These are phyloP conservation scores for Pelvicachromis taeniatus DNA, from an alignment of 2,113 vertebrate species.

Conservation along the genomic window DNA sequence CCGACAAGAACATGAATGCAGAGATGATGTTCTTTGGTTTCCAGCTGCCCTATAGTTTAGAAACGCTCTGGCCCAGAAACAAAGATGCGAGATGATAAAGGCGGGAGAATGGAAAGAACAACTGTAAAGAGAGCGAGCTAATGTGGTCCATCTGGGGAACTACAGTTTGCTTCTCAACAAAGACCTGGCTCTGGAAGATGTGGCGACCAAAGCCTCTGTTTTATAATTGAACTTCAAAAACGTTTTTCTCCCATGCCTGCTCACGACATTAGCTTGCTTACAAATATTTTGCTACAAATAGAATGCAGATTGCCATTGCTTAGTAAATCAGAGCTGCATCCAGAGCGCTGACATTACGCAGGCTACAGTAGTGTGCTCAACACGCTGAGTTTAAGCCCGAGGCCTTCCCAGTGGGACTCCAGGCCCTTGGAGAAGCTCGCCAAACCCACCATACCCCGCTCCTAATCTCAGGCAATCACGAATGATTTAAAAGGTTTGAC, in stretches of 20 bases:
- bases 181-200: conserved; percentile 50
- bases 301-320: conserved; percentile 22
- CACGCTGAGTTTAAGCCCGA: neutral
- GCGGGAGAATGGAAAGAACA: conserved; percentile 50
- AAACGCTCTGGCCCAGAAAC: conserved; percentile 42
- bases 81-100: conserved; percentile 64
- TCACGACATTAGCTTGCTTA: conserved; percentile 48
- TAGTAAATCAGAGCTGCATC: conserved; percentile 4
- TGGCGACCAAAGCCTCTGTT: conserved; percentile 41
- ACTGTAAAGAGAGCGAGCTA: conserved; percentile 50
- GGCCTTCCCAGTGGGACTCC: conserved; percentile 17
- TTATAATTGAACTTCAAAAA: conserved; percentile 56
- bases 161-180: conserved; percentile 36
- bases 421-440: conserved; percentile 5
- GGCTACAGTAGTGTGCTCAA: neutral
- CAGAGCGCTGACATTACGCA: conserved; percentile 28
- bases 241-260: conserved; percentile 2
- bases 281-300: conserved; percentile 58
- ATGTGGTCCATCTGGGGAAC: conserved; percentile 59
- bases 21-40: conserved; percentile 31
- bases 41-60: conserved; percentile 38
- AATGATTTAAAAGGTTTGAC: conserved; percentile 48
- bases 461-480: conserved; percentile 39
- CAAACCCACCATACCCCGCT: conserved; percentile 34
- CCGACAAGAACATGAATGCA: neutral